Conservation (phyloP, 2,113 vertebrate species). For the Mirounga angustirostris region DNA sequence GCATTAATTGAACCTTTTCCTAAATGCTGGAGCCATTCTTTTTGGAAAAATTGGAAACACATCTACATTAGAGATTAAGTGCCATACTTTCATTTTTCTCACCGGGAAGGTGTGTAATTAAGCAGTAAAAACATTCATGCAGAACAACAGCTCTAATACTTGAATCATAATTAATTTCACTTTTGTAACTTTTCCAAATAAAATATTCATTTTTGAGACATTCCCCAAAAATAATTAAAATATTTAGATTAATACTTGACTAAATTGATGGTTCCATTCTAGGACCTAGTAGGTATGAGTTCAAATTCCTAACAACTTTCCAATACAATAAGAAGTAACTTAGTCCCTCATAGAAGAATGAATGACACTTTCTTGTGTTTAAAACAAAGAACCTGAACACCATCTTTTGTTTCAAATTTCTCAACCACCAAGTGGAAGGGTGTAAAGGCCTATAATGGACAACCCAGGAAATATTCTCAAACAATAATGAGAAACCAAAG, state of each 20-base stretch:
- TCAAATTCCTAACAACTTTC: constrained; percentile 38
- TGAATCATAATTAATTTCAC: constrained; percentile 57
- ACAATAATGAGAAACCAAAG: not conserved
- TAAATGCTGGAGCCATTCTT: constrained; percentile 5
- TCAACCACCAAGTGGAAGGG: not conserved
- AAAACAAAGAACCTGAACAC: not conserved
- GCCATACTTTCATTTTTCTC: constrained; percentile 53
- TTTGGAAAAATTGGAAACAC: constrained; percentile 4
- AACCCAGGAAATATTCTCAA: constrained; percentile 15
- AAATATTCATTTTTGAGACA: not conserved
- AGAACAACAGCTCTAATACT: constrained; percentile 11
- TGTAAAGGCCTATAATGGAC: not conserved
- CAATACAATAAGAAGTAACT: not conserved
- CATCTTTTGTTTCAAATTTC: not conserved
- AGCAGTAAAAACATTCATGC: not conserved
- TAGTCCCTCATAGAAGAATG: not conserved
- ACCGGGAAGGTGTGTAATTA: not conserved
- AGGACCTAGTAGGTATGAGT: not conserved
- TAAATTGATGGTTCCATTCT: not conserved
- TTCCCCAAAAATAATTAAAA: not conserved
- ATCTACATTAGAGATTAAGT: not conserved
- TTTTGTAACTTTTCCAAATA: constrained; percentile 9
- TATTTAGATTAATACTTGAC: not conserved
- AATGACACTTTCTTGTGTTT: constrained; percentile 33
- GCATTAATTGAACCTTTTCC: constrained; percentile 9